phyloP scores from a whole-genome alignment of 2,888 invertebrate genomes.

The Nemurella pictetii region DNA sequence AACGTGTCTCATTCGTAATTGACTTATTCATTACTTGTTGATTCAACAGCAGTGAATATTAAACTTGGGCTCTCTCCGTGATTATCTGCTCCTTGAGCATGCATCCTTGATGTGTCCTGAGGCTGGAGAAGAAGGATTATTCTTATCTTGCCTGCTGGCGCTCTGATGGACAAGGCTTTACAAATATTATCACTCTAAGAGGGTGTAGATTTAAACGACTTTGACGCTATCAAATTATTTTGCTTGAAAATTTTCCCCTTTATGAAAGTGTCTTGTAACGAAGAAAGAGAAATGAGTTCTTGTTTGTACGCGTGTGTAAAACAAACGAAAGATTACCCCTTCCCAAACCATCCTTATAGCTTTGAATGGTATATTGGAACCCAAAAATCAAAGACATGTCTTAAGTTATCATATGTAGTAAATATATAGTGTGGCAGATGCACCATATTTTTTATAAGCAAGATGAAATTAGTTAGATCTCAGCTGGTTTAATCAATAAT shows the following conservation, averaged over 20 bases:
- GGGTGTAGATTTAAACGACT: background rate
- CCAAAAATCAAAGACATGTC: too few relatives aligned
- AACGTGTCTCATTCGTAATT: constrained; percentile 17
- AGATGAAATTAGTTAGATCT: too few relatives aligned
- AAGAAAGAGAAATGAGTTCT: too few relatives aligned
- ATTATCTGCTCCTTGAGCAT: background rate
- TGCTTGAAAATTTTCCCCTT: background rate
- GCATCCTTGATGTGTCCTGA: background rate
- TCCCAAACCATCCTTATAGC: too few relatives aligned
- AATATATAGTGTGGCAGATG: too few relatives aligned
- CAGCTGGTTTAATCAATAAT: too few relatives aligned
- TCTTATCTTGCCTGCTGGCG: background rate
- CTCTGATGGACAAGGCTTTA: background rate
- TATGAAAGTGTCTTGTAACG: too few relatives aligned
- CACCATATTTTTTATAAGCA: too few relatives aligned
- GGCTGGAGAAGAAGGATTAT: constrained; percentile 5
- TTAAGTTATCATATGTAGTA: too few relatives aligned
- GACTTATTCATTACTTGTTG: constrained; percentile 26
- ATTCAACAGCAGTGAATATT: background rate
- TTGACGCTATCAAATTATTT: background rate
- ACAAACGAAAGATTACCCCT: too few relatives aligned
- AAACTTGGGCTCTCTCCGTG: background rate
- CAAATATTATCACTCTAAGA: constrained; percentile 4
- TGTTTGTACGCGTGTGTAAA: too few relatives aligned
- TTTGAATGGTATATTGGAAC: too few relatives aligned